Base-by-base conservation (phyloP, 1,140 invertebrate genomes). In the Cylas formicarius region DNA sequence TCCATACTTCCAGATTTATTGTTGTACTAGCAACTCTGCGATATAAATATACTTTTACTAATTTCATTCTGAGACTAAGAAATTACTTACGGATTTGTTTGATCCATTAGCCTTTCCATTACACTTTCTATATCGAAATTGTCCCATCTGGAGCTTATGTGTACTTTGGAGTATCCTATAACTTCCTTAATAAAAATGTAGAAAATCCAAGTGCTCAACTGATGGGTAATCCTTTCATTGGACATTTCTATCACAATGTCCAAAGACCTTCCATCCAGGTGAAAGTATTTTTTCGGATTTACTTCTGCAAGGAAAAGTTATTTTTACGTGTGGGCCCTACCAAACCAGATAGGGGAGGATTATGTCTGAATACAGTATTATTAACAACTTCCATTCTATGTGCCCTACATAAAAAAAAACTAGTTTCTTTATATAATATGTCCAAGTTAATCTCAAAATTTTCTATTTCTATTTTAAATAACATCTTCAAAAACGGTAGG, bases 1-100 rank as follows among this genome's bases (percentile, higher is more conserved):
- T 68, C 76, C 80, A 83, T 0, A 83, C 75, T 55, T 82, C 82
- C 48, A 87, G 61, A 62, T 86, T 85, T 7, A 86, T 73, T 73
- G 81, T 79, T 2, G 76, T 66, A 18, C 70, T 67, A 16, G 77
- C 76, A 44, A 67, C 46, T 19, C 71, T 73, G 55, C 4, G 49
- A 57, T 39, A 41, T 55, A 31, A 17, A 31, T 31, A 31, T 16
- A 13, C 14, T 9, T n/a, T n/a, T 16, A 31, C 18, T 8, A 31
- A 31, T 11, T 16, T 31, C 7, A 2, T 31, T 9, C 6, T 31
- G 18, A 16, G 24, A 26, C n/a, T 7, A 26, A 8, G n/a, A 2
- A 39, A 31, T 22, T 31, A 41, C 27, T 41, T 31, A 41, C 39
- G 2, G 8, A 18, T 10, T n/a, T 19, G 2, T 13, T 27, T 32